Evolutionary conservation across 2,888 invertebrate species (phyloP).

Genomic region (Malacosoma neustria): DNA sequence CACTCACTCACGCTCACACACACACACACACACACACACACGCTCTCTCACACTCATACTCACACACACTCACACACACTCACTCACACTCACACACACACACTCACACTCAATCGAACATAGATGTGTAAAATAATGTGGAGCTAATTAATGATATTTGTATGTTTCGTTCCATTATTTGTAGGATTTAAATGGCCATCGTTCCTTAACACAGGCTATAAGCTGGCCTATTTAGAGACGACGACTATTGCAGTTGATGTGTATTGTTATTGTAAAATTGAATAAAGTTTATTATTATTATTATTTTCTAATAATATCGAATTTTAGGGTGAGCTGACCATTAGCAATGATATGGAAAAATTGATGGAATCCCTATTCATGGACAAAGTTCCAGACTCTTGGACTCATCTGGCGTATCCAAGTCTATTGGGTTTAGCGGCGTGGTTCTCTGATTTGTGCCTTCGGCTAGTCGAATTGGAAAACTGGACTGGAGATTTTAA

Average conservation of each 20-base stretch:
- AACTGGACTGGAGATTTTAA: slow-evolving; percentile 92
- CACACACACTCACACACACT: neutral
- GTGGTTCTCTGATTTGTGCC: slow-evolving; percentile 91
- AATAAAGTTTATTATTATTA: neutral
- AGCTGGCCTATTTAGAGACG: too few species aligned
- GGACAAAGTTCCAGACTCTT: slow-evolving; percentile 90
- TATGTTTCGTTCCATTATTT: too few species aligned
- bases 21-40: neutral
- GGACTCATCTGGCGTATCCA: slow-evolving; percentile 92
- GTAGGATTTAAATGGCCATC: too few species aligned
- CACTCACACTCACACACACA: too few species aligned
- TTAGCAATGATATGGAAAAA: slow-evolving; percentile 93
- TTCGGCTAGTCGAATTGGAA: slow-evolving; percentile 86
- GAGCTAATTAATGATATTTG: too few species aligned
- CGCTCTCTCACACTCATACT: neutral
- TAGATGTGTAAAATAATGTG: too few species aligned
- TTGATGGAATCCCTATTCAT: slow-evolving; percentile 90
- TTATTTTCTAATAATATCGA: neutral
- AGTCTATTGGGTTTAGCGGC: slow-evolving; percentile 86
- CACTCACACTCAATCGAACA: too few species aligned
- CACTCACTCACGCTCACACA: neutral
- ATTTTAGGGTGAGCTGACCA: slow-evolving; percentile 90
- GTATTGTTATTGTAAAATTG: too few species aligned
- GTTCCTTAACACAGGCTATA: too few species aligned
- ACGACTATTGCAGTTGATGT: too few species aligned